A percentile compares a stretch with the other conserved stretches of the same genome.
phyloP scores from a whole-genome alignment of 2,797 vertebrate genomes.

The Lateolabrax maculatus region DNA sequence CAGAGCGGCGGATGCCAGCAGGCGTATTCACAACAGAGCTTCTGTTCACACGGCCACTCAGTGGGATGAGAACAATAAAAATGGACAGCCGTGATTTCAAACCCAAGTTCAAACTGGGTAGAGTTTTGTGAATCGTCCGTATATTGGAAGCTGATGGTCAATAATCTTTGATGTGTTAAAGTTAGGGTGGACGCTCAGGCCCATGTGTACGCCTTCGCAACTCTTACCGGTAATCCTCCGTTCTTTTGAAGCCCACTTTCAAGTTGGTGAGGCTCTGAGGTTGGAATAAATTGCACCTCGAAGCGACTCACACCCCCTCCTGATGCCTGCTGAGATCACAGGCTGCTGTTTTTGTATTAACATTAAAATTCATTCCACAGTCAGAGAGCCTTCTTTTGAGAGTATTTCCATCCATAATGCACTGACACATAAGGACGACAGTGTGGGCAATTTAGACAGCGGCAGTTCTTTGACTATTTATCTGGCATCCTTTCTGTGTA shows the following conservation, averaged over 20 bases:
- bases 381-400: slow-evolving; percentile 74
- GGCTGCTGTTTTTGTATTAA: slow-evolving; percentile 84
- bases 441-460: slow-evolving; percentile 69
- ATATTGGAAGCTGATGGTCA: slow-evolving; percentile 66
- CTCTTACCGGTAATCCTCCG: slow-evolving; percentile 77
- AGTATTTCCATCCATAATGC: slow-evolving; percentile 79
- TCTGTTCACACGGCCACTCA: slow-evolving; percentile 52
- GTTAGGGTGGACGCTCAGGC: slow-evolving; percentile 55
- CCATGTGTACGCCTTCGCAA: slow-evolving; percentile 54
- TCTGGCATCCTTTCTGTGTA: slow-evolving; percentile 61
- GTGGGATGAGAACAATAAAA: slow-evolving; percentile 52
- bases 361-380: slow-evolving; percentile 85
- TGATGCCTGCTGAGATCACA: slow-evolving; percentile 87
- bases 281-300: slow-evolving; percentile 86
- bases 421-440: slow-evolving; percentile 74
- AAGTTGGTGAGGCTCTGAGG: slow-evolving; percentile 79
- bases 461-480: slow-evolving; percentile 70
- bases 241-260: slow-evolving; percentile 86
- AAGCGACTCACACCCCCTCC: slow-evolving; percentile 75
- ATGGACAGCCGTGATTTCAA: slow-evolving; percentile 37
- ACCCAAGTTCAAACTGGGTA: slow-evolving; percentile 41
- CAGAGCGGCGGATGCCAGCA: slow-evolving; percentile 51
- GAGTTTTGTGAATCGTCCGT: slow-evolving; percentile 42
- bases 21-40: slow-evolving; percentile 56
- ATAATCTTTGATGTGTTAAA: slow-evolving; percentile 74